Base-by-base conservation (phyloP, 2,888 invertebrate species). In the Lasioglossum marginatum region DNA sequence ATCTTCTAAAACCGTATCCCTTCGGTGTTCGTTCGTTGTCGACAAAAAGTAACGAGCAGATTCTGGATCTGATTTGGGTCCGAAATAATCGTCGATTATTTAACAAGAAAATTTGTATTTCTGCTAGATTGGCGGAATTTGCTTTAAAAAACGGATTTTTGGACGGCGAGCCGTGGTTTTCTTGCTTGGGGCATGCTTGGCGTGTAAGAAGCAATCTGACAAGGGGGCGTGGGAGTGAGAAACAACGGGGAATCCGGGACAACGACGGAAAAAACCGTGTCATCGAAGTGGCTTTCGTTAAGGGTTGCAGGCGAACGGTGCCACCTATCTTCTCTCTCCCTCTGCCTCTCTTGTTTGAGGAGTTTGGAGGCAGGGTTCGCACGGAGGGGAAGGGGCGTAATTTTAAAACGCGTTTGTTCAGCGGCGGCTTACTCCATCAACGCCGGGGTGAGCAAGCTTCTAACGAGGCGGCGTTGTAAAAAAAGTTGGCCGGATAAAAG, bases 401-500 rank as follows among this genome's bases (percentile, higher is more conserved):
- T 90, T 90, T 90, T 89, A 90, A 89, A 89, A 89, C 86, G 82
- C 90, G 82, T 88, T 87, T 88, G 80, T 85, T 87, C 84, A 79
- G 73, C 83, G 72, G 66, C 81, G 85, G 89, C 90, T 91, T 91
- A 91, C 87, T 91, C 91, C 90, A 91, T 91, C 91, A 90, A 88
- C 91, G 84, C 88, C 80, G 72, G 71, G 77, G 88, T 66, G 66
- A 75, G 87, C 85, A 85, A 82, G 84, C 83, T 83, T 86, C 88
- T 91, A 91, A 91, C 90, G 90, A 91, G 88, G 86, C 86, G 77
- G 87, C 88, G 66, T 78, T 84, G 88, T 89, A 91, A 91, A 91
- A 91, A 91, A 91, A 91, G 90, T 90, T 91, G 79, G 91, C 82
- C 85, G 85, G 88, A 87, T 91, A 88, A 88, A 91, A 88, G 90